Percentiles rank a stretch among this genome's conserved stretches.
Conservation (phyloP, 2,113 vertebrate genomes). For the cattle (Bos taurus) region DNA sequence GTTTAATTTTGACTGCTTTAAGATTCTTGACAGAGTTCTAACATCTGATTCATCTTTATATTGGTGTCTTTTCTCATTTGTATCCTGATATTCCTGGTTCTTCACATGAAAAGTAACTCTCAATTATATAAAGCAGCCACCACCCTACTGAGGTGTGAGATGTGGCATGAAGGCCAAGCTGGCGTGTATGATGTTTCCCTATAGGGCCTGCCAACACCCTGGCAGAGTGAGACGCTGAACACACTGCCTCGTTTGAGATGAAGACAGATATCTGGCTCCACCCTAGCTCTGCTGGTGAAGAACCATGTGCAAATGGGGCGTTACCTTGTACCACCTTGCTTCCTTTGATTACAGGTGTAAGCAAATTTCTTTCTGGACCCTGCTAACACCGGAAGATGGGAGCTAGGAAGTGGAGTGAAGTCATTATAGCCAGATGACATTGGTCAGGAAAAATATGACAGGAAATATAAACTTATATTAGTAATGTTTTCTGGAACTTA, state of each 20-base stretch:
- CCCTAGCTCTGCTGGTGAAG: not conserved
- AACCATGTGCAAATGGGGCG: not conserved
- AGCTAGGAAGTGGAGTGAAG: too few relatives aligned
- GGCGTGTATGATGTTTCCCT: not conserved
- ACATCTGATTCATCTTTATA: not conserved
- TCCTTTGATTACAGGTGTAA: not conserved
- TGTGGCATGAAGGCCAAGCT: not conserved
- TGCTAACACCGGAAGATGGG: not conserved
- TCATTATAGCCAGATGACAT: not conserved
- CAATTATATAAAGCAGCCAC: not conserved
- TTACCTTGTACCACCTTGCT: fast-evolving
- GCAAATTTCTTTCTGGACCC: not conserved
- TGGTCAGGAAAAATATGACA: not conserved
- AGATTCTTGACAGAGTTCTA: not conserved
- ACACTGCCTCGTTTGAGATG: not conserved
- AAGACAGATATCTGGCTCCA: too few relatives aligned
- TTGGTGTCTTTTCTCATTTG: not conserved
- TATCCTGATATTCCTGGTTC: not conserved
- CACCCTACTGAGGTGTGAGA: not conserved
- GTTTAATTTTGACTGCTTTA: not conserved
- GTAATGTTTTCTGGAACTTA: not conserved
- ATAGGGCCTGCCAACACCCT: too few relatives aligned
- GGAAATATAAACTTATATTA: not conserved
- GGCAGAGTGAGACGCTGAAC: not conserved
- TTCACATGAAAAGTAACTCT: not conserved